These are phyloP conservation scores for Geopemphigus sp. DNA, from an alignment of 1,140 invertebrate species.

Conservation along the genomic window DNA sequence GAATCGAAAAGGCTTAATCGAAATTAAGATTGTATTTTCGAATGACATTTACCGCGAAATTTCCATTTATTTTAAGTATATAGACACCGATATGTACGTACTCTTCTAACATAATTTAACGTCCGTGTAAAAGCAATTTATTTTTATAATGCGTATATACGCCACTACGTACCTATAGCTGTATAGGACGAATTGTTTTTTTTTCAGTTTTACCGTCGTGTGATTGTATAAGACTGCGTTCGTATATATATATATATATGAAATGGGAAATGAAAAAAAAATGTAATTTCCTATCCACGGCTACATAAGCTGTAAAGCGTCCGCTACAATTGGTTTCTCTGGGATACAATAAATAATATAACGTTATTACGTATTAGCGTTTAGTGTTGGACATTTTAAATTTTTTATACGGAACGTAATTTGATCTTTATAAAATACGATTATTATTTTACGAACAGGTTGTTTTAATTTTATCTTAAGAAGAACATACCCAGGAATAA, in stretches of 20 bases:
- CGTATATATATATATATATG: not conserved
- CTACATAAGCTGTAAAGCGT: too few species aligned
- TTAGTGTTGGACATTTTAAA: too few species aligned
- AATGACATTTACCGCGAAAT: not conserved
- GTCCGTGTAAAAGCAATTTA: conserved; percentile 22
- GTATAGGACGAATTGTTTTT: not conserved
- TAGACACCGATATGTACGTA: not conserved
- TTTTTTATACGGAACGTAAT: too few species aligned
- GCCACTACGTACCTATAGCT: not conserved
- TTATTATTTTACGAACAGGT: too few species aligned
- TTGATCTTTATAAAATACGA: too few species aligned
- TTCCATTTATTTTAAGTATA: conserved; percentile 26
- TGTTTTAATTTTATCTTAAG: too few species aligned
- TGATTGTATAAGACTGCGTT: not conserved
- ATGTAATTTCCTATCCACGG: conserved; percentile 3
- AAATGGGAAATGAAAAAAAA: conserved; percentile 18
- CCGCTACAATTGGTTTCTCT: not conserved
- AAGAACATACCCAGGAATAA: too few species aligned
- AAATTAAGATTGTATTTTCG: conserved; percentile 18
- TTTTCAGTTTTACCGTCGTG: conserved; percentile 10
- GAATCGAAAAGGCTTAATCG: conserved; percentile 23
- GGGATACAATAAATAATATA: too few species aligned
- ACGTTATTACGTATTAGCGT: too few species aligned
- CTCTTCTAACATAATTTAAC: conserved; percentile 10
- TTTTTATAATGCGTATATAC: conserved; percentile 7